phyloP scores from a whole-genome alignment of 2,797 vertebrate genomes.

The Sebastes wilsoni region DNA sequence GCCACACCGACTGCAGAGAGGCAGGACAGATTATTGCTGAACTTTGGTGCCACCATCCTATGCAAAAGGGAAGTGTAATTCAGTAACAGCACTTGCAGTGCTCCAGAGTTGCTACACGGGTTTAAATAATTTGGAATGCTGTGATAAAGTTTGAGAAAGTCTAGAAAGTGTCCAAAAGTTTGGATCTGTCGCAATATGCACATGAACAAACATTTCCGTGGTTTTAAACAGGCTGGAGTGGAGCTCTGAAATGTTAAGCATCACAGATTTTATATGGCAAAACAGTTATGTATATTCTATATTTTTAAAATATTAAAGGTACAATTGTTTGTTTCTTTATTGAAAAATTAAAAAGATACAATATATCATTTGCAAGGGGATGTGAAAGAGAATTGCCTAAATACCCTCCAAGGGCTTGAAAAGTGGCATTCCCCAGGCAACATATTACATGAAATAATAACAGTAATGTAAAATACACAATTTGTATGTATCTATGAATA shows the following conservation, averaged over 20 bases:
- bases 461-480: no score
- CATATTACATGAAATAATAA: no score
- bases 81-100: not conserved
- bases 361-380: no score
- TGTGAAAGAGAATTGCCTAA: no score
- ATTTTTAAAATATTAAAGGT: not conserved
- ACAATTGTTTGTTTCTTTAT: no score
- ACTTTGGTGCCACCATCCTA: conserved; percentile 84
- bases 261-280: not conserved
- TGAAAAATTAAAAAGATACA: no score
- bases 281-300: not conserved
- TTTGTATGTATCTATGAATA: not conserved
- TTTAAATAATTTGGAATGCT: not conserved
- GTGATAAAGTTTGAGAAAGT: not conserved
- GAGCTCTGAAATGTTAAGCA: not conserved
- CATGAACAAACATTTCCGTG: not conserved
- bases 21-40: conserved; percentile 57
- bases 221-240: not conserved
- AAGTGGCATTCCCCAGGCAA: no score
- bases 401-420: no score
- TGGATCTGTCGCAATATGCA: not conserved
- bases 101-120: not conserved
- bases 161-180: not conserved
- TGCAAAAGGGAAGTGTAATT: conserved; percentile 68
- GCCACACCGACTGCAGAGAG: conserved; percentile 43